phyloP scores from a whole-genome alignment of 2,113 vertebrate genomes.

The Indri indri region DNA sequence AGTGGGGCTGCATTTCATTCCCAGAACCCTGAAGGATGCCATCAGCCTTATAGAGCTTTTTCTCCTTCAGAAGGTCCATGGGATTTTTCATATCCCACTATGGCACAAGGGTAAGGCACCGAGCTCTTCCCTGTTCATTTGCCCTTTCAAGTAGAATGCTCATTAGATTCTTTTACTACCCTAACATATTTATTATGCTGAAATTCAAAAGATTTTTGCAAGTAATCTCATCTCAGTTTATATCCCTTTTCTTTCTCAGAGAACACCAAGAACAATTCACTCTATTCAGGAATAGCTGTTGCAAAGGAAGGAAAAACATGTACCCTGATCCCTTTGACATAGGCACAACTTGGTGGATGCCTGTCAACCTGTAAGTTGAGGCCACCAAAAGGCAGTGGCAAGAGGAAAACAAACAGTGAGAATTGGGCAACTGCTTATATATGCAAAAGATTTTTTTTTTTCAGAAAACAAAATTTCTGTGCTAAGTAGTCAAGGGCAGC shows the following conservation, averaged over 20 bases:
- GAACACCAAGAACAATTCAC: neutral
- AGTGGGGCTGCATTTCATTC: neutral
- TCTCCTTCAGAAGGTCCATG: neutral
- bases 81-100: neutral
- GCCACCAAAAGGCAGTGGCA: too few species aligned
- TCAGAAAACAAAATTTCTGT: neutral
- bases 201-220: neutral
- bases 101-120: neutral
- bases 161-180: neutral
- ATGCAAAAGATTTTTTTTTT: neutral
- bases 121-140: neutral
- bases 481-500: neutral
- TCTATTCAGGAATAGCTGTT: neutral
- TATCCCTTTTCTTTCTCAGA: neutral
- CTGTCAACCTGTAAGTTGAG: neutral
- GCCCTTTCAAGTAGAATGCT: neutral
- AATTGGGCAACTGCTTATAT: neutral
- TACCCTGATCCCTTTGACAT: rapidly evolving
- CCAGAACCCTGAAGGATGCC: neutral
- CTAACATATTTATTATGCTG: neutral
- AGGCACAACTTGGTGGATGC: neutral
- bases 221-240: neutral
- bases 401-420: neutral
- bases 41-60: neutral
- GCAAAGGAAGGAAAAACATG: neutral